These are phyloP conservation scores for Reticulitermes speratus DNA, from an alignment of 1,140 invertebrate species.

Conservation along the genomic window DNA sequence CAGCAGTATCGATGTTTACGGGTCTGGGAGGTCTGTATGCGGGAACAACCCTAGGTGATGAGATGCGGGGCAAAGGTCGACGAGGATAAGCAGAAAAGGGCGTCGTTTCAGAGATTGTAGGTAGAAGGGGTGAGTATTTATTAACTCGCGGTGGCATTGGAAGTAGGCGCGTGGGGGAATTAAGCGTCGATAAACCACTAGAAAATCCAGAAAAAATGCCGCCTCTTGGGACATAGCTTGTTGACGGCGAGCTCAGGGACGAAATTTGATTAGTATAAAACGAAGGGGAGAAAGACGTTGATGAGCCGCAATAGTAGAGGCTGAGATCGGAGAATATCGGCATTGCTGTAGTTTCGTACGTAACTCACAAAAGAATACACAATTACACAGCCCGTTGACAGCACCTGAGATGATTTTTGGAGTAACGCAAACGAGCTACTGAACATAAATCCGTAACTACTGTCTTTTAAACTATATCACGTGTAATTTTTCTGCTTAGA, in stretches of 20 bases:
- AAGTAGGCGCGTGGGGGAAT: neutral
- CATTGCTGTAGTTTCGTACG: constrained; percentile 45
- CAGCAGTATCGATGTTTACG: constrained; percentile 72
- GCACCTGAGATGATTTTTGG: too few species aligned
- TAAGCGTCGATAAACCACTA: neutral
- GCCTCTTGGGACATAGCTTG: neutral
- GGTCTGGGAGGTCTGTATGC: constrained; percentile 56
- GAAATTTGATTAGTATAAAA: constrained; percentile 20
- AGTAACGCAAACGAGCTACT: too few species aligned
- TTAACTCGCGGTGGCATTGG: constrained; percentile 17
- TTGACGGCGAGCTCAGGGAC: neutral
- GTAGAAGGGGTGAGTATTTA: constrained; percentile 66
- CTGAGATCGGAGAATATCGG: constrained; percentile 58
- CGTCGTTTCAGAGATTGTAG: constrained; percentile 68
- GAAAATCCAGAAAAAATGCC: neutral
- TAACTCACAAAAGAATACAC: neutral
- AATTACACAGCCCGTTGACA: too few species aligned
- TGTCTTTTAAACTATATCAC: neutral
- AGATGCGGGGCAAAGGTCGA: constrained; percentile 36
- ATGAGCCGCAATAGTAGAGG: constrained; percentile 53
- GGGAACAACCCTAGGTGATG: constrained; percentile 42
- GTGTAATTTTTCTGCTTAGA: neutral
- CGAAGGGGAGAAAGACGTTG: constrained; percentile 34
- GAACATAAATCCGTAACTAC: too few species aligned
- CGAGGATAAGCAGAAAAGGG: constrained; percentile 45